phyloP scores from a whole-genome alignment of 2,888 invertebrate species.

The Apoda limacodes region DNA sequence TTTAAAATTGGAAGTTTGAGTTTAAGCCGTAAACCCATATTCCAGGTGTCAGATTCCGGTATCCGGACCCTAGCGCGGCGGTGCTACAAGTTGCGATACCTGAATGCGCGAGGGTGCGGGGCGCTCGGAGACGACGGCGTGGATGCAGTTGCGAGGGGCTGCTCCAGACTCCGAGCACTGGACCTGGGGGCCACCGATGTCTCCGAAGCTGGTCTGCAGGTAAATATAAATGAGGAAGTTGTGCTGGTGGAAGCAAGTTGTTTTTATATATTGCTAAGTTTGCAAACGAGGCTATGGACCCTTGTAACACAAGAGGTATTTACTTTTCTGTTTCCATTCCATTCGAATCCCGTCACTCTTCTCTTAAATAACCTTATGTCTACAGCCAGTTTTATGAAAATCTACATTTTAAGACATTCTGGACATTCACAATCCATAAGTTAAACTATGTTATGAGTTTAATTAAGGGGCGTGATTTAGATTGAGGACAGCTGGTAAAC shows the following conservation, averaged over 20 bases:
- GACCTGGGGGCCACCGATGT: constrained; percentile 96
- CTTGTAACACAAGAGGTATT: too few species aligned
- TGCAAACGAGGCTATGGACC: too few species aligned
- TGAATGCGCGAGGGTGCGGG: constrained; percentile 93
- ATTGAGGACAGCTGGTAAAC: too few species aligned
- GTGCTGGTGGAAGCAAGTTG: not conserved
- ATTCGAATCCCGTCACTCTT: too few species aligned
- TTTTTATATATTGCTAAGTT: not conserved
- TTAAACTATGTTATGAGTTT: too few species aligned
- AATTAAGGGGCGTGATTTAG: too few species aligned
- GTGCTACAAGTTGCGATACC: constrained; percentile 89
- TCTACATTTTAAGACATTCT: too few species aligned
- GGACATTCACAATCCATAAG: too few species aligned
- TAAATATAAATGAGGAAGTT: constrained; percentile 49
- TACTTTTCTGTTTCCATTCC: too few species aligned
- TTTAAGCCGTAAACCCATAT: not conserved
- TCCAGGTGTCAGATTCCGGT: constrained; percentile 86
- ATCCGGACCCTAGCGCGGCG: constrained; percentile 87
- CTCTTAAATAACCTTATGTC: too few species aligned
- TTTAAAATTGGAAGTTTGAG: too few species aligned
- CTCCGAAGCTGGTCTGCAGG: constrained; percentile 88
- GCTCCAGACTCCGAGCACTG: constrained; percentile 86
- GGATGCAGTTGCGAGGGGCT: constrained; percentile 85
- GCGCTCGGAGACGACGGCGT: constrained; percentile 95
- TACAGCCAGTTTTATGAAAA: too few species aligned